These are phyloP conservation scores for Buceros bicornis DNA, from an alignment of 2,797 vertebrate species.

Conservation along the genomic window DNA sequence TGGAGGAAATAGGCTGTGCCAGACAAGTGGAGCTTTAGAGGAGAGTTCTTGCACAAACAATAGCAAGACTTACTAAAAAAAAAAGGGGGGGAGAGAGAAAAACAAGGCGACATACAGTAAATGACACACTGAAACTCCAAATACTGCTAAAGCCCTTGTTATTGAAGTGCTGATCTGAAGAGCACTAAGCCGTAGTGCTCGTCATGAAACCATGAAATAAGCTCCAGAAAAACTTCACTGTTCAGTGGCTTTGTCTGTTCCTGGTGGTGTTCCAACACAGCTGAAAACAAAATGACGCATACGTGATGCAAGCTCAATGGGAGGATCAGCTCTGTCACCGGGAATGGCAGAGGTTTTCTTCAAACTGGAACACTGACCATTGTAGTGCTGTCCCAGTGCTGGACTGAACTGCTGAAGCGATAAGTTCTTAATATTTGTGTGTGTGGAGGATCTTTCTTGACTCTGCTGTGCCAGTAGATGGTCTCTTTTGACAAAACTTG, in stretches of 20 bases:
- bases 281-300: conserved; percentile 13
- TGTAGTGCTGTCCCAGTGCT: neutral
- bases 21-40: neutral
- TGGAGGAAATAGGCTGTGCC: neutral
- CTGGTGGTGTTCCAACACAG: conserved; percentile 25
- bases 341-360: neutral
- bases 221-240: conserved; percentile 12
- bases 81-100: rapidly evolving
- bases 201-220: neutral
- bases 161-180: neutral
- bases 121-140: neutral
- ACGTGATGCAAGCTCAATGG: neutral
- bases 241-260: conserved; percentile 15
- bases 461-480: neutral
- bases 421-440: neutral
- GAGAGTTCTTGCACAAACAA: neutral
- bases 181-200: neutral
- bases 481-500: neutral
- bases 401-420: neutral
- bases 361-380: neutral
- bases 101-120: neutral
- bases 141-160: neutral
- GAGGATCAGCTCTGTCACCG: neutral
- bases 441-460: neutral
- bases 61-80: neutral